Conservation (phyloP, 2,888 invertebrate species). For the Polymixis lichenea region DNA sequence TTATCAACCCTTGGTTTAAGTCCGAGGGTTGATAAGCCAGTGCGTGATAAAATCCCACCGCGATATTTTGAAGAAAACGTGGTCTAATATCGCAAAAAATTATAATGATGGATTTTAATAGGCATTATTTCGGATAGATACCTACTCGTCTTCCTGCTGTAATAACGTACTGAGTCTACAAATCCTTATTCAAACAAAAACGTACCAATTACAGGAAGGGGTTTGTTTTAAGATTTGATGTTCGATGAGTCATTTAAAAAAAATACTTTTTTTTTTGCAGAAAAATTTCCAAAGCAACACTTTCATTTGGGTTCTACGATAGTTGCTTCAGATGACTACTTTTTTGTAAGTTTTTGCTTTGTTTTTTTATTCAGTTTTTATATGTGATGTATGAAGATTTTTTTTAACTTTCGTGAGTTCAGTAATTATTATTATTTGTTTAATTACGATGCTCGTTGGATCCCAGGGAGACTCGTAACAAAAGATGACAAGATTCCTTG, state of each 20-base stretch:
- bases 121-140: not conserved
- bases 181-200: not conserved
- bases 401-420: too few species aligned
- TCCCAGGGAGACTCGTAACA: too few species aligned
- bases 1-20: too few species aligned
- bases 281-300: slow-evolving; percentile 26
- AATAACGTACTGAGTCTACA: too few species aligned
- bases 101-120: not conserved
- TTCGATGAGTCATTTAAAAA: not conserved
- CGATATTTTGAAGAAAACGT: too few species aligned
- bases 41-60: too few species aligned
- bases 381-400: too few species aligned
- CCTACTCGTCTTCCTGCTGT: not conserved
- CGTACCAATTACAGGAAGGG: not conserved
- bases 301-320: slow-evolving; percentile 49
- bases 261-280: slow-evolving; percentile 9
- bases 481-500: too few species aligned
- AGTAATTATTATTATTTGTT: too few species aligned
- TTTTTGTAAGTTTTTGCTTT: slow-evolving; percentile 46
- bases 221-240: not conserved
- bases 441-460: too few species aligned
- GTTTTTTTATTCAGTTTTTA: not conserved
- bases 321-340: slow-evolving; percentile 27
- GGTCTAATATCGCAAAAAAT: too few species aligned
- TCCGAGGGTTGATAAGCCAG: too few species aligned